Percentiles rank a stretch among this genome's conserved stretches.
phyloP scores from a whole-genome alignment of 2,797 vertebrate species.

The Danio tinwini region DNA sequence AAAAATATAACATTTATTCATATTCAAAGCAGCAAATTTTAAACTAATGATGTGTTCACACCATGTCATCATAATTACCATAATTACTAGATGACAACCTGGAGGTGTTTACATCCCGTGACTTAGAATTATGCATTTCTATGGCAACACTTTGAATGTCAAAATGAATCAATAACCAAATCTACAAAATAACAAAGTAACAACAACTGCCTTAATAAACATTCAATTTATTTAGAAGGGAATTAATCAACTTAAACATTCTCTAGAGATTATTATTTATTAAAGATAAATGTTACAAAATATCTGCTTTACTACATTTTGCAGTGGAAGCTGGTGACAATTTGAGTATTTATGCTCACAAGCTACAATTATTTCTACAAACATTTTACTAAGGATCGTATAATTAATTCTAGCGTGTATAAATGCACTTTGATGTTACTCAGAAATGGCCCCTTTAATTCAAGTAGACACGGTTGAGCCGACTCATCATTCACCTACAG shows the following conservation, averaged over 20 bases:
- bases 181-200: not conserved
- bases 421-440: not conserved
- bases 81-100: constrained; percentile 3
- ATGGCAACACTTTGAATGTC: not conserved
- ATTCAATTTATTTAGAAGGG: not conserved
- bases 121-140: not conserved
- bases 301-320: constrained; percentile 8
- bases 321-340: not conserved
- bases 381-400: not conserved
- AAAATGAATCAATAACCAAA: not conserved
- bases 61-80: not conserved
- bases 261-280: not conserved
- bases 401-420: not conserved
- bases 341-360: not conserved
- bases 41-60: not conserved
- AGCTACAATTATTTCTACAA: not conserved
- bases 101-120: not conserved
- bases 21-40: not conserved
- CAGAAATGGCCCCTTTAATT: not conserved
- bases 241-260: too few relatives aligned
- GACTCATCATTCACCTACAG: not conserved
- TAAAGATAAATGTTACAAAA: not conserved
- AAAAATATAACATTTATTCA: too few relatives aligned
- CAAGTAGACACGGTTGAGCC: not conserved
- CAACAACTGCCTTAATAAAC: not conserved